A percentile compares a stretch with the other conserved stretches of the same genome.
phyloP scores from a whole-genome alignment of 2,888 invertebrate genomes.

The Argyresthia goedartella region DNA sequence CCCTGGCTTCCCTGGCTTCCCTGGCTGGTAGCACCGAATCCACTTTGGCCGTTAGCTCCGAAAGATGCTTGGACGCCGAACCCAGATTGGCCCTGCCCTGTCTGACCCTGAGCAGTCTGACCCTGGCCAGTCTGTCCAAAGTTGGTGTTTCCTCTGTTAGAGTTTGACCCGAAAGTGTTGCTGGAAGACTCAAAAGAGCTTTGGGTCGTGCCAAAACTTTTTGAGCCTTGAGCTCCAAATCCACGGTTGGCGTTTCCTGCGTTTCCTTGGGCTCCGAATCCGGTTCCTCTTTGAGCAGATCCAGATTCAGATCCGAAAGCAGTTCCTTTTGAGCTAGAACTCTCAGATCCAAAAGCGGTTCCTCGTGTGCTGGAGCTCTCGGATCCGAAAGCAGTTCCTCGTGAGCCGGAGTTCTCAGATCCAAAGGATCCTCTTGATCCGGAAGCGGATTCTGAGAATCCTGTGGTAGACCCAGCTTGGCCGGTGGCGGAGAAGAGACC shows the following conservation, averaged over 20 bases:
- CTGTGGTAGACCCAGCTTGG: background rate
- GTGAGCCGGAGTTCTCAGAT: background rate
- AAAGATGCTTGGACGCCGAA: background rate
- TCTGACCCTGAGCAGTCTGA: background rate
- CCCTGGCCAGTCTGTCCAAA: background rate
- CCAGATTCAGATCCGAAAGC: background rate
- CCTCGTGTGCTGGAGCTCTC: background rate
- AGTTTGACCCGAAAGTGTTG: background rate
- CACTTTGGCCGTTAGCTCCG: background rate
- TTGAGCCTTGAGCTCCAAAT: slow-evolving; percentile 6
- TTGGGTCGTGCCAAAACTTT: slow-evolving; percentile 8
- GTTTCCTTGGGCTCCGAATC: slow-evolving; percentile 9
- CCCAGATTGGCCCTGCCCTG: background rate
- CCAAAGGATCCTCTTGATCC: slow-evolving; percentile 22
- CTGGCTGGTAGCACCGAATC: slow-evolving; percentile 5
- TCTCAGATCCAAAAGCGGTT: no score
- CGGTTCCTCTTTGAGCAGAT: slow-evolving; percentile 10
- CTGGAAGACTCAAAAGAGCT: background rate
- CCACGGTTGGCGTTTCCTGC: slow-evolving; percentile 1
- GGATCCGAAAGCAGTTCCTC: background rate
- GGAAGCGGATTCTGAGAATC: slow-evolving; percentile 8
- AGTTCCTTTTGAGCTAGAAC: background rate
- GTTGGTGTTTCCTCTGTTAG: background rate
- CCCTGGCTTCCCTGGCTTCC: slow-evolving; percentile 9
- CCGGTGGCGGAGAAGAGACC: slow-evolving; percentile 5